phyloP scores from a whole-genome alignment of 2,113 vertebrate genomes.

The Tetraodon nigroviridis region DNA sequence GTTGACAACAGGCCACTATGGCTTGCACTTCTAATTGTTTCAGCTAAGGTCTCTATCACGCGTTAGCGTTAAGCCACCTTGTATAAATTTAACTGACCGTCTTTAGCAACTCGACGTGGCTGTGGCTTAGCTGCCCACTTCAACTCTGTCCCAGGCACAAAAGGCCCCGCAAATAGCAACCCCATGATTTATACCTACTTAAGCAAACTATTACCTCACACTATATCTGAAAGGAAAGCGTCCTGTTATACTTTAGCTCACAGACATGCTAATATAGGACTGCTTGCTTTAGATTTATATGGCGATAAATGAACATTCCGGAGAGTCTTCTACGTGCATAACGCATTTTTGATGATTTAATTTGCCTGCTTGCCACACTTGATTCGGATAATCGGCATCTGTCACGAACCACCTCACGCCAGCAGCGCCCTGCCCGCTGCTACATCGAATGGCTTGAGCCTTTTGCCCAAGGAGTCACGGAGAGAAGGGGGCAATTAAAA shows the following conservation, averaged over 20 bases:
- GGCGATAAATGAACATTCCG: constrained; percentile 33
- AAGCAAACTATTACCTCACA: too few species aligned
- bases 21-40: constrained; percentile 49
- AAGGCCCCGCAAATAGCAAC: constrained; percentile 10
- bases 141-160: constrained; percentile 46
- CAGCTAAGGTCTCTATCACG: constrained; percentile 54
- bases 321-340: constrained; percentile 32
- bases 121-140: constrained; percentile 35
- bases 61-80: constrained; percentile 30
- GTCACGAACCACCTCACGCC: constrained; percentile 22
- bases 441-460: constrained; percentile 22
- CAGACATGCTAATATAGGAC: not conserved
- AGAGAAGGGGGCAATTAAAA: constrained; percentile 22
- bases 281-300: not conserved
- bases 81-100: constrained; percentile 58
- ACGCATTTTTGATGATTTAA: constrained; percentile 29
- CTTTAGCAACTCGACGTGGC: constrained; percentile 42
- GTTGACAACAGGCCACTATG: constrained; percentile 35
- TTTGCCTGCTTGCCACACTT: constrained; percentile 31
- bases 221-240: constrained; percentile 39
- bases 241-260: too few species aligned
- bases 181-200: too few species aligned
- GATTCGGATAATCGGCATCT: constrained; percentile 33
- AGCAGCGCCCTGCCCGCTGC: constrained; percentile 23
- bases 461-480: not conserved